Conservation (phyloP, 1,140 invertebrate species). For the Pollicipes pollicipes region DNA sequence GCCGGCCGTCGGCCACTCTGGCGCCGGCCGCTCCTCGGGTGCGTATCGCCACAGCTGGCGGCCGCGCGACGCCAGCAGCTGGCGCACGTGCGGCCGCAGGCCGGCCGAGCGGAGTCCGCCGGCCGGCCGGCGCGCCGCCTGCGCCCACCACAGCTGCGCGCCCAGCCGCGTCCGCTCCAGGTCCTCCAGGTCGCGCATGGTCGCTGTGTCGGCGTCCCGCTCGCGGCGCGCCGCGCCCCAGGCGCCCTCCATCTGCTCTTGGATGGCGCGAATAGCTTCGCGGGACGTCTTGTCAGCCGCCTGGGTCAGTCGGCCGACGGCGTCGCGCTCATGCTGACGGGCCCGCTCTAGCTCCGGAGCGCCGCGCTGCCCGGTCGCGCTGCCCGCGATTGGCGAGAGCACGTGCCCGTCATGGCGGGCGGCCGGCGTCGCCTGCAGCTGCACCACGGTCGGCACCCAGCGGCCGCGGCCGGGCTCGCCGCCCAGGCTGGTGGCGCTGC, state of each 20-base stretch:
- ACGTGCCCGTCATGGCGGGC: not conserved
- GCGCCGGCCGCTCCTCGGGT: too few relatives aligned
- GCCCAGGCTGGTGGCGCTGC: not conserved
- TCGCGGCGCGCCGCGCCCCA: not conserved
- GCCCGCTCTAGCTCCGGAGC: not conserved
- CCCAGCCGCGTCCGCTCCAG: not conserved
- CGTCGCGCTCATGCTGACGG: not conserved
- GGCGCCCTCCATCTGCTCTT: not conserved
- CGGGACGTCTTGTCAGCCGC: not conserved
- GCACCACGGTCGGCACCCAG: not conserved
- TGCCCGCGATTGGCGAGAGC: not conserved
- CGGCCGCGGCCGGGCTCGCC: not conserved
- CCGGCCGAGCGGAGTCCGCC: not conserved
- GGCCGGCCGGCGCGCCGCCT: not conserved
- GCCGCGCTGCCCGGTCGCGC: too few relatives aligned
- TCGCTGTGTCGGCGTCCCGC: not conserved
- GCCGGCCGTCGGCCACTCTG: too few relatives aligned
- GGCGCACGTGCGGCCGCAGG: not conserved
- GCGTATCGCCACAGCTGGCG: not conserved
- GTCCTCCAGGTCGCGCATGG: not conserved
- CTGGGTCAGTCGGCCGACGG: not conserved
- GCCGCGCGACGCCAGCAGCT: not conserved
- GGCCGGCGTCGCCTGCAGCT: not conserved
- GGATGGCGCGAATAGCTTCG: not conserved
- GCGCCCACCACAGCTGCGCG: not conserved